These are phyloP conservation scores for Hipparchia semele DNA, from an alignment of 2,888 invertebrate genomes.

Conservation along the genomic window DNA sequence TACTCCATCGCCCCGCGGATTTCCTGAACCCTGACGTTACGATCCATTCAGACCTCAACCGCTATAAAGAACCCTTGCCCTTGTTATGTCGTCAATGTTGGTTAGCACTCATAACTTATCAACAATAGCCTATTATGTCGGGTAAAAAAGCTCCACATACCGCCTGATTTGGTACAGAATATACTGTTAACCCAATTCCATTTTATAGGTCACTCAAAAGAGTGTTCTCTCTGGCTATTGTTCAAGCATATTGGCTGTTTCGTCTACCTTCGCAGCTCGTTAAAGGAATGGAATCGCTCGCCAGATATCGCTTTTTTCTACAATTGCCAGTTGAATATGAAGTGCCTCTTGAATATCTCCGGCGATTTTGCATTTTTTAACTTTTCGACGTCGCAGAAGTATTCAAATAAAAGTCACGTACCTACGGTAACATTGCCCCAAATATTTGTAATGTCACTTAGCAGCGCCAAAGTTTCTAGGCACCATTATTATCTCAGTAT, in stretches of 20 bases:
- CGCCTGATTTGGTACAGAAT: slow-evolving; percentile 52
- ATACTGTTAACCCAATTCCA: slow-evolving; percentile 64
- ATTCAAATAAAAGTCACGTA: slow-evolving; percentile 35
- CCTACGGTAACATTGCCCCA: slow-evolving; percentile 22
- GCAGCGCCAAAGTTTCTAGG: not conserved
- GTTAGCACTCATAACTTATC: slow-evolving; percentile 65
- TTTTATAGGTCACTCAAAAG: slow-evolving; percentile 44
- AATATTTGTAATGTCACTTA: slow-evolving; percentile 21
- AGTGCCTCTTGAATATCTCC: slow-evolving; percentile 32
- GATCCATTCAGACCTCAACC: slow-evolving; percentile 43
- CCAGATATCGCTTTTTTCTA: slow-evolving; percentile 43
- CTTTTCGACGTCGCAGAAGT: slow-evolving; percentile 24
- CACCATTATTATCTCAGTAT: not conserved
- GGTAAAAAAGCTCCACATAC: slow-evolving; percentile 51
- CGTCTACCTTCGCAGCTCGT: slow-evolving; percentile 42
- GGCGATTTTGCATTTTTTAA: slow-evolving; percentile 11
- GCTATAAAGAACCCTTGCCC: slow-evolving; percentile 42
- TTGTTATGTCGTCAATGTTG: slow-evolving; percentile 48
- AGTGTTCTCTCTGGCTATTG: slow-evolving; percentile 39
- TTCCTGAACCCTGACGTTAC: slow-evolving; percentile 47
- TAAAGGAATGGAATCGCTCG: slow-evolving; percentile 43
- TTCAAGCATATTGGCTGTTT: slow-evolving; percentile 40
- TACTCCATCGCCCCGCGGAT: slow-evolving; percentile 55
- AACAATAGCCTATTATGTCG: slow-evolving; percentile 62
- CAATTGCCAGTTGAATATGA: slow-evolving; percentile 37